A percentile compares a stretch with the other conserved stretches of the same genome.
These are phyloP conservation scores for Avahi laniger DNA, from an alignment of 2,797 vertebrate genomes.

Conservation along the genomic window DNA sequence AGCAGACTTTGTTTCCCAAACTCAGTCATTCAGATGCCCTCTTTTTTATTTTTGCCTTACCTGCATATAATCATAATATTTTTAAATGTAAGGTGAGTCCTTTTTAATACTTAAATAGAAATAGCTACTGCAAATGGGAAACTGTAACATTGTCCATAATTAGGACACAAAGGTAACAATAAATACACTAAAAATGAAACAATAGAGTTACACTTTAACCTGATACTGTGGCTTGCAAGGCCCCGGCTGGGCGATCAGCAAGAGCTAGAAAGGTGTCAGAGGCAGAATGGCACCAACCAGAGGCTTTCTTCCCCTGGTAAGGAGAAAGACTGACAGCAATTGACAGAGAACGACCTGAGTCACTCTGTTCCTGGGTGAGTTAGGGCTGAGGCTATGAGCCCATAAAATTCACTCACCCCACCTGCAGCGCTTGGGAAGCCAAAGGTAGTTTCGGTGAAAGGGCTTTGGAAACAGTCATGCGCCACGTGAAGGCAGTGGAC, in stretches of 20 bases:
- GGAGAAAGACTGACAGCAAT: not conserved
- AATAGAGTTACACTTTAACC: rapidly evolving
- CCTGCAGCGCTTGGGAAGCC: not conserved
- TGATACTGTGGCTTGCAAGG: not conserved
- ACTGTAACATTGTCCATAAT: too few relatives aligned
- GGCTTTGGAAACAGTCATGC: not conserved
- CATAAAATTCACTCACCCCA: too few relatives aligned
- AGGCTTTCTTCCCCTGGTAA: rapidly evolving
- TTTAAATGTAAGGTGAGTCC: not conserved
- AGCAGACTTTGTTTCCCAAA: rapidly evolving
- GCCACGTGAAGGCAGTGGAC: not conserved
- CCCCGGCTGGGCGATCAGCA: not conserved
- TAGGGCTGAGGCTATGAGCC: not conserved
- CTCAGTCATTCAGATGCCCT: not conserved
- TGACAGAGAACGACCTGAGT: not conserved
- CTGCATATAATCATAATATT: not conserved
- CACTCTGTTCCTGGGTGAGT: not conserved
- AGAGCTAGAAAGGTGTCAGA: not conserved
- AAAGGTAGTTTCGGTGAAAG: not conserved
- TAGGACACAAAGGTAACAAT: not conserved
- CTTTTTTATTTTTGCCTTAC: not conserved
- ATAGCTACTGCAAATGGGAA: not conserved
- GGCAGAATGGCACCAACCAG: rapidly evolving
- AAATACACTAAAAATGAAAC: not conserved
- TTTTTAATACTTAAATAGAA: not conserved